Conservation (phyloP, 2,888 invertebrate species). For the Drosophila austrosaltans region DNA sequence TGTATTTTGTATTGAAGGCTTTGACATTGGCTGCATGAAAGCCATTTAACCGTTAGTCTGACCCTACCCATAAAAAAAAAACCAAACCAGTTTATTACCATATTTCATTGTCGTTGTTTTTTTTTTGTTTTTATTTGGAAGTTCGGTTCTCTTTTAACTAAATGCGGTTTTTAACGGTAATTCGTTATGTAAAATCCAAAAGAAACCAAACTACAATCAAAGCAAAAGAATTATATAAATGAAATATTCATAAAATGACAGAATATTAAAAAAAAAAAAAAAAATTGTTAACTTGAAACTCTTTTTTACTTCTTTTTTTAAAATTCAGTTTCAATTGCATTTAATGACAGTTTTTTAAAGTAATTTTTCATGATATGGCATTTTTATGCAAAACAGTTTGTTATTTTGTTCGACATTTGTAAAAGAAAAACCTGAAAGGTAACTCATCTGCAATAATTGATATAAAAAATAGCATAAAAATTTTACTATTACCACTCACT, state of each 20-base stretch:
- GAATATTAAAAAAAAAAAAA: constrained; percentile 9
- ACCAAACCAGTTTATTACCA: constrained; percentile 35
- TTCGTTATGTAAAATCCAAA: constrained; percentile 22
- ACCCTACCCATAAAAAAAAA: constrained; percentile 27
- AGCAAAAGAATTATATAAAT: constrained; percentile 30
- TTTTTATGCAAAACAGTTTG: not conserved
- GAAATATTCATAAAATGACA: constrained; percentile 1
- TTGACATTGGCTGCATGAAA: constrained; percentile 36
- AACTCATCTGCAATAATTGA: not conserved
- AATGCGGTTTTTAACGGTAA: constrained; percentile 14
- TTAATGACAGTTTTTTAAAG: constrained; percentile 6
- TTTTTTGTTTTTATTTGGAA: constrained; percentile 28
- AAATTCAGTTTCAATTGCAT: constrained; percentile 29
- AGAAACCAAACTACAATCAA: constrained; percentile 32
- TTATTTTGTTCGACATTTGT: not conserved
- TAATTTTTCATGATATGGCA: not conserved
- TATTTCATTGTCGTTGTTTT: constrained; percentile 23
- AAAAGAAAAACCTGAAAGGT: not conserved
- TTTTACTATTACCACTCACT: not conserved
- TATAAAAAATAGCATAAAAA: not conserved
- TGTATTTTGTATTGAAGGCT: constrained; percentile 39
- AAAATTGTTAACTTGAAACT: not conserved
- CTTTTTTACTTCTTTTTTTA: not conserved
- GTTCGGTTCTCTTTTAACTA: constrained; percentile 34
- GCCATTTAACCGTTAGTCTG: constrained; percentile 48